Conservation (phyloP, 2,113 vertebrate genomes). For the Triplophysa siluroides region DNA sequence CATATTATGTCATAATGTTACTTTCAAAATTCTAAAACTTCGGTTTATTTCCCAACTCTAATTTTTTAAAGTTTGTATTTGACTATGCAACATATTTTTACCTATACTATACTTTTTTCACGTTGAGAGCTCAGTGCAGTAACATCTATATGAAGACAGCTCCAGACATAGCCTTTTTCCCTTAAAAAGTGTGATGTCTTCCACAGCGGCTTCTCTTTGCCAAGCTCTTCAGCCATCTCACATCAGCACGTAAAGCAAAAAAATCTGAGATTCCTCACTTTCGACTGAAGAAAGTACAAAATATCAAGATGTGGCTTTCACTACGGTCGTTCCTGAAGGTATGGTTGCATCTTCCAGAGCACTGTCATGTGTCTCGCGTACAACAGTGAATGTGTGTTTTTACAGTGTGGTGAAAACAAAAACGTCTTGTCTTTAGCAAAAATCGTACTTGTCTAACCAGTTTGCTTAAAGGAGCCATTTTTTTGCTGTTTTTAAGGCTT, state of each 20-base stretch:
- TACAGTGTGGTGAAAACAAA: neutral
- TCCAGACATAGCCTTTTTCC: neutral
- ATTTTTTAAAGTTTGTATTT: no score
- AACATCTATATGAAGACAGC: neutral
- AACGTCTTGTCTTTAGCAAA: neutral
- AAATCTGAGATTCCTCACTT: conserved; percentile 98
- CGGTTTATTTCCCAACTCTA: no score
- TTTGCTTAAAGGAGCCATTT: neutral
- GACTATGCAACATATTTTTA: no score
- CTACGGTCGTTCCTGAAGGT: conserved; percentile 97
- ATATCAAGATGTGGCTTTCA: conserved; percentile 98
- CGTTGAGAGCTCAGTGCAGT: neutral
- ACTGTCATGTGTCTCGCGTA: no score
- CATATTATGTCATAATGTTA: no score
- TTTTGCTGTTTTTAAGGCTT: no score
- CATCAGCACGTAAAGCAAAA: conserved; percentile 95
- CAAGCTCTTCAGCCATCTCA: conserved; percentile 96
- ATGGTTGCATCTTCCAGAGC: neutral
- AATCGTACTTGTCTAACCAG: neutral
- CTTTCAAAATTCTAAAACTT: no score
- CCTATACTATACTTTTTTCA: neutral
- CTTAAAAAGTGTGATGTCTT: conserved; percentile 43
- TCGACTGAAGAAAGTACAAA: conserved; percentile 96
- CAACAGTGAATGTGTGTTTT: neutral
- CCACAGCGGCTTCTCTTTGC: conserved; percentile 92